Base-by-base conservation (phyloP, 1,140 invertebrate genomes). In the Drosophila kepulauana region DNA sequence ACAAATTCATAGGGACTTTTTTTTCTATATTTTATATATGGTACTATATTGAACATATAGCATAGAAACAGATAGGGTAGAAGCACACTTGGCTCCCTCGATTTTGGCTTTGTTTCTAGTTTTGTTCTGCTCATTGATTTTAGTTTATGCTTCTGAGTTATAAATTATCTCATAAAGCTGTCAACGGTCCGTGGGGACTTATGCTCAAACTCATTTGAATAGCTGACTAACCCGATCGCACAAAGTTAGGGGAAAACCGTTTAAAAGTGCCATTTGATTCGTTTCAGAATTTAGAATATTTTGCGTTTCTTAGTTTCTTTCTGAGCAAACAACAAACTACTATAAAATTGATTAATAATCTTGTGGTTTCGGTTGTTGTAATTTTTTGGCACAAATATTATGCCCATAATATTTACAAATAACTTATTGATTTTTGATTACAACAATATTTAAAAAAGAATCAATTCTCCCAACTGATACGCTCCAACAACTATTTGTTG, bases 341-440 rank as follows among this genome's bases (percentile, higher is more conserved):
- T 48, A 28, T 56, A 15, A 65, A 41, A 48, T 15, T 64, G 33
- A 43, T 61, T 43, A 51, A 15, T 41, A 20, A 66, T 20, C 5
- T 20, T 10, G 45, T 10, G 4, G 2, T 10, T 43, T 30, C 6
- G n/a, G 8, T 61, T 46, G 20, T 25, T 45, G 59, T 63, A 61
- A 59, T 48, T 62, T 61, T 11, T 66, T 54, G 35, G 81, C 6
- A 46, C 30, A 66, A 35, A 61, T 62, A 54, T 38, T 62, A 67
- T 64, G 20, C 68, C 13, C 30, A 35, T 57, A 41, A 30, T 54
- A 67, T 76, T 79, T 71, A 73, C 76, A 82, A 56, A 72, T 66
- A 79, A 72, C 20, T 51, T 88, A 82, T 87, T 87, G 84, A 88
- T 78, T 78, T 88, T 78, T 78, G 73, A 88, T 88, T 82, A 82